phyloP scores from a whole-genome alignment of 2,888 invertebrate species.

The Standfussiana lucernea region DNA sequence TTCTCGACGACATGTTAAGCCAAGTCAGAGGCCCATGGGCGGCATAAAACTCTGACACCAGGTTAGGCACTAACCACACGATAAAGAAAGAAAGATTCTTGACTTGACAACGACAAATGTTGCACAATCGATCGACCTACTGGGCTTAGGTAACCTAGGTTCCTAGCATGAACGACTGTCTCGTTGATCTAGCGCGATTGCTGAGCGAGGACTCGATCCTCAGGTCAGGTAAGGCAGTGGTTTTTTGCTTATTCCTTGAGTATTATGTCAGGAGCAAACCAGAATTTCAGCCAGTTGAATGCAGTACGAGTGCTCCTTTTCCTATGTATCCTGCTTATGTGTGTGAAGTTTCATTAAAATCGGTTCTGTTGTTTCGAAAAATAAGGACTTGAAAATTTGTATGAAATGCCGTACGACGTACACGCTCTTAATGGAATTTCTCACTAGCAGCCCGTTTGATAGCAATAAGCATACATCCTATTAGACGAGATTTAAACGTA shows the following conservation, averaged over 20 bases:
- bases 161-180: neutral
- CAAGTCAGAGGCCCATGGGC: no score
- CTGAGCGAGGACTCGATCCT: neutral
- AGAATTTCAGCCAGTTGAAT: neutral
- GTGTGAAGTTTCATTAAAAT: no score
- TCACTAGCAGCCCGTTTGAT: neutral
- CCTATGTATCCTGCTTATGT: no score
- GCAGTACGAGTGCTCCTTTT: neutral
- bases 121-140: slow-evolving; percentile 19
- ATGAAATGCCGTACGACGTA: no score
- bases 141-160: neutral
- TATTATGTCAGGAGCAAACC: neutral
- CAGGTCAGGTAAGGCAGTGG: neutral
- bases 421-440: no score
- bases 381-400: no score
- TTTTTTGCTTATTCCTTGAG: neutral
- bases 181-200: neutral
- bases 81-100: no score
- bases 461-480: neutral
- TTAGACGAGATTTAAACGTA: neutral
- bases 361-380: no score
- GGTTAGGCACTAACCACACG: no score
- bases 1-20: no score
- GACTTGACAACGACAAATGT: neutral
- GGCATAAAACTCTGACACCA: no score